Percentiles rank a stretch among this genome's conserved stretches.
These are phyloP conservation scores for Tipula helvola DNA, from an alignment of 2,888 invertebrate species.

Conservation along the genomic window DNA sequence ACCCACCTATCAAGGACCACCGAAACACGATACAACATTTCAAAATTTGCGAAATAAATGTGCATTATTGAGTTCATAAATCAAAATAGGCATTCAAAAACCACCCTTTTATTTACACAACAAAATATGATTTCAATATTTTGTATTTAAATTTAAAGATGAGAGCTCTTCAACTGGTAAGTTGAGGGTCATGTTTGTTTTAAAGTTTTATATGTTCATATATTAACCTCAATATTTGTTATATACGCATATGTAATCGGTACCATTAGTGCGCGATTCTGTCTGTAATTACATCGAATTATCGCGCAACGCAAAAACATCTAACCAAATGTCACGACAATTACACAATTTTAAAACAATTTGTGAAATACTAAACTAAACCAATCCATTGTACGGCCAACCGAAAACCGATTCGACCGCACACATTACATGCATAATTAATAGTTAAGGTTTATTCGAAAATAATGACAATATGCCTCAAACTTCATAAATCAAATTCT, in stretches of 20 bases:
- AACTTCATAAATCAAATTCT: neutral
- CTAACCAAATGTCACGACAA: neutral
- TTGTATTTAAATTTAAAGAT: neutral
- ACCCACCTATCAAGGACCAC: neutral
- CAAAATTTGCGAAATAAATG: neutral
- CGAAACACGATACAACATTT: neutral
- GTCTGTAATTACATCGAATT: neutral
- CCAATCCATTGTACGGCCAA: neutral
- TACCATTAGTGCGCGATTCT: neutral
- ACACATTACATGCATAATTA: neutral
- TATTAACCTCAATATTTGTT: neutral
- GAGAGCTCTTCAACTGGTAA: neutral
- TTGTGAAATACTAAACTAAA: neutral
- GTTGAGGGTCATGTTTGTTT: neutral
- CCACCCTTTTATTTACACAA: neutral
- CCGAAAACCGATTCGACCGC: neutral
- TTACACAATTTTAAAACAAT: neutral
- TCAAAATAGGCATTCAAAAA: neutral
- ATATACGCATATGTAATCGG: neutral
- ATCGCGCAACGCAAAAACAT: neutral
- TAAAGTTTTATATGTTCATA: neutral
- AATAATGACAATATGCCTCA: neutral
- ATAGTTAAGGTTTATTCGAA: neutral
- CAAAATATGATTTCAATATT: neutral
- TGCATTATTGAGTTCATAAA: neutral